Conservation (phyloP, 2,888 invertebrate species). For the Eupeodes luniger region DNA sequence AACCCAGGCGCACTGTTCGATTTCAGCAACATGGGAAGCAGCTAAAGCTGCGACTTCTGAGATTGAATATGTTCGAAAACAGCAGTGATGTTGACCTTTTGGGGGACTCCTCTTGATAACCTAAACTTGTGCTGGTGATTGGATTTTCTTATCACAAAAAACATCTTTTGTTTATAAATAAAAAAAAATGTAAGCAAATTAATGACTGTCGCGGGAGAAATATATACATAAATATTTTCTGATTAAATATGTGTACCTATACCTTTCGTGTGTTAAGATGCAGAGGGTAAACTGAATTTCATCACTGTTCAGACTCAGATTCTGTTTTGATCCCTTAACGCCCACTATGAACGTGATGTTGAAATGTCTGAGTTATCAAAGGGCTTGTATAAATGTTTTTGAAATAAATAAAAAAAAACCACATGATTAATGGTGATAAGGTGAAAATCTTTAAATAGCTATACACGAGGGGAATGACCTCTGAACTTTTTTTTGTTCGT, state of each 20-base stretch:
- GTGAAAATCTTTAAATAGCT: too few species aligned
- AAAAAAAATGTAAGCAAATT: background rate
- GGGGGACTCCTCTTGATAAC: conserved; percentile 10
- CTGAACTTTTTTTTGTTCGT: too few species aligned
- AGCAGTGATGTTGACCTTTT: conserved; percentile 12
- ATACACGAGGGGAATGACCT: too few species aligned
- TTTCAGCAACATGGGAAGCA: background rate
- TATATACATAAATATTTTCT: background rate
- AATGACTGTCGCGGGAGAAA: background rate
- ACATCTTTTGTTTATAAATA: conserved; percentile 35
- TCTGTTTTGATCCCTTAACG: background rate
- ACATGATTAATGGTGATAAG: too few species aligned
- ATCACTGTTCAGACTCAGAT: background rate
- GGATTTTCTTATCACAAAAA: conserved; percentile 4
- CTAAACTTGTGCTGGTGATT: conserved; percentile 7
- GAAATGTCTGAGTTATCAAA: background rate
- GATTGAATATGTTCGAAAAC: conserved; percentile 1
- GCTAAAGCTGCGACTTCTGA: conserved; percentile 2
- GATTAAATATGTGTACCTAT: background rate
- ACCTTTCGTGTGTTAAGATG: background rate
- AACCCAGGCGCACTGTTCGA: background rate
- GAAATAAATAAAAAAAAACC: too few species aligned
- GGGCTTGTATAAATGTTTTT: too few species aligned
- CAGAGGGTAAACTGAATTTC: background rate
- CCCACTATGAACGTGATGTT: background rate